Conservation (phyloP, 2,888 invertebrate species). For the Caenorhabditis auriculariae region DNA sequence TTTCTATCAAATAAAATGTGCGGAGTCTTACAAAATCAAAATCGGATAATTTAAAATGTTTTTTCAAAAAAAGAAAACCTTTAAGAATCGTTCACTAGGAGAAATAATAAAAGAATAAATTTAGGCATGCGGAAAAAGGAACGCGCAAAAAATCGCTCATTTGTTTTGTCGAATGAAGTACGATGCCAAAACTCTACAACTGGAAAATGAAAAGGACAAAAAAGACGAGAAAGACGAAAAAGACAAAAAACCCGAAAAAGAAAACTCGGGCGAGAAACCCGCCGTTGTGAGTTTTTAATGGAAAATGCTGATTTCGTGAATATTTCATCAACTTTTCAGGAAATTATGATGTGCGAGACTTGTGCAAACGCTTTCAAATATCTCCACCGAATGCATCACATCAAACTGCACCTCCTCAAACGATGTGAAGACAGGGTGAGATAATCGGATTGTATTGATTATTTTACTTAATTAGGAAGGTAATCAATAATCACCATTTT, state of each 20-base stretch:
- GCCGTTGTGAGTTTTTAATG: slow-evolving; percentile 5
- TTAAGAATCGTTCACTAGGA: too few relatives aligned
- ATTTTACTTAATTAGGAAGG: too few relatives aligned
- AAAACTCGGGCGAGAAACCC: too few relatives aligned
- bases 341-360: slow-evolving; percentile 26
- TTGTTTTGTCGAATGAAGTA: slow-evolving; percentile 22
- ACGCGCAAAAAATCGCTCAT: slow-evolving; percentile 20
- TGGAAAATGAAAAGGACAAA: slow-evolving; percentile 4
- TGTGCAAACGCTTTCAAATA: slow-evolving; percentile 25
- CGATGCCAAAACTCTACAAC: slow-evolving; percentile 9
- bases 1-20: too few relatives aligned
- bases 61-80: too few relatives aligned
- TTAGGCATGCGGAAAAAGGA: slow-evolving; percentile 28
- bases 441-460: background rate
- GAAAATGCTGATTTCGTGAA: background rate
- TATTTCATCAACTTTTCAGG: slow-evolving; percentile 10
- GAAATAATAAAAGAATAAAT: too few relatives aligned
- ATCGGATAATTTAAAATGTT: too few relatives aligned
- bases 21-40: too few relatives aligned
- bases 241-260: too few relatives aligned
- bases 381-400: slow-evolving; percentile 27
- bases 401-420: slow-evolving; percentile 22
- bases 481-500: too few relatives aligned
- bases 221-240: background rate
- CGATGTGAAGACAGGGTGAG: slow-evolving; percentile 31